Base-by-base conservation (phyloP, 2,797 vertebrate genomes). In the Podarcis siculus region DNA sequence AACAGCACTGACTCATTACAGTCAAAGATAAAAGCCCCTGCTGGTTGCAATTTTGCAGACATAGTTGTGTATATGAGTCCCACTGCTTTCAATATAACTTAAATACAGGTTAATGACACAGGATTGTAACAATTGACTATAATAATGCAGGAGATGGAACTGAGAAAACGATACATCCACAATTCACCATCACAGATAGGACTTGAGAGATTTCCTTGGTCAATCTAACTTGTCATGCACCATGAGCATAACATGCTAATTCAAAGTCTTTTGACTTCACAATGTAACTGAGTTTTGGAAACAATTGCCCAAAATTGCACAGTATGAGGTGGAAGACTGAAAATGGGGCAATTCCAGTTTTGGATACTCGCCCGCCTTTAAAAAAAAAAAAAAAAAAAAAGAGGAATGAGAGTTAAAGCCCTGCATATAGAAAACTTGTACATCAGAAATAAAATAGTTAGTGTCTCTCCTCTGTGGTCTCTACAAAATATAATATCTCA, bases 231-330 rank as follows among this genome's bases (percentile, higher is more conserved):
- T 91, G 92, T 93, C 87, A 93, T 87, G 94, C 90, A 93, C 86
- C 83, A 92, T 89, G 79, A 93, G 92, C 25, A 92, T 94, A 92
- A 92, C 91, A 92, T 93, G 93, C 91, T 92, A 93, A 94, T 93
- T 93, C 91, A 93, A 94, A 92, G 90, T 87, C 79, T 88, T 88
- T 95, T 93, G 92, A 93, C 92, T 91, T 93, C 92, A 92, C 83
- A 91, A 94, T 89, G 92, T 89, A 82, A 86, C 91, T 95, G 93
- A 92, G 90, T 84, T 90, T 94, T 92, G 91, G 94, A 92, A 88
- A 88, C 92, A 19, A 66, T 8, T 23, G 30, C 67, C 19, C 15
- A 32, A 32, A 39, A 7, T 66, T 66, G 37, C 27, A 21, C 58
- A 45, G 8, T 30, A 77, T 32, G 27, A 64, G 37, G 25, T 61